These are phyloP conservation scores for Chondrosia reniformis DNA, from an alignment of 37 sponge, comb jelly and placozoan species.

Conservation along the genomic window DNA sequence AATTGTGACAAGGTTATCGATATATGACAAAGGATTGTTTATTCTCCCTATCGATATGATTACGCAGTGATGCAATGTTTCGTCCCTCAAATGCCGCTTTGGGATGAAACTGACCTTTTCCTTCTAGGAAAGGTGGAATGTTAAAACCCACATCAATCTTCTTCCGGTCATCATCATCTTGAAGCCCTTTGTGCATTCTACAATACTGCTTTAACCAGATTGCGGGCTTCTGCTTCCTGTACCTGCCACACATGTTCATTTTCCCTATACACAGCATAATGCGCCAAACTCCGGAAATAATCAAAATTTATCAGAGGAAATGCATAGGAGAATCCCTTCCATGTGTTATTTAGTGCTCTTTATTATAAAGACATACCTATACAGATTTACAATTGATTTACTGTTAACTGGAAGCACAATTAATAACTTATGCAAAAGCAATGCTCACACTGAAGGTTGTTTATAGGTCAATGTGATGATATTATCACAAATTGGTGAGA, in stretches of 20 bases:
- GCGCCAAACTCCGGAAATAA: neutral
- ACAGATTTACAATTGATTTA: too few relatives aligned
- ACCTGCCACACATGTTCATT: neutral
- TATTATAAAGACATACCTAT: too few relatives aligned
- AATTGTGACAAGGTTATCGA: neutral
- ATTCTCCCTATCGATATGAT: neutral
- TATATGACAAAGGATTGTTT: conserved; percentile 12
- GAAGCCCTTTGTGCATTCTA: neutral
- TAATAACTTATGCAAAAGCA: too few relatives aligned
- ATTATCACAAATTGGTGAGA: too few relatives aligned
- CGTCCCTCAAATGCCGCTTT: neutral
- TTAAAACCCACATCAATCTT: neutral
- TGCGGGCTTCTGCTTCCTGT: neutral
- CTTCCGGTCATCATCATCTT: neutral
- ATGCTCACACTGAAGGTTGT: too few relatives aligned
- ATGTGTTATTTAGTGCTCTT: too few relatives aligned
- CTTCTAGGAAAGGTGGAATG: conserved; percentile 7
- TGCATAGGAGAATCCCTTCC: too few relatives aligned
- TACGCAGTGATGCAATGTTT: neutral
- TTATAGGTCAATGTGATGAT: too few relatives aligned
- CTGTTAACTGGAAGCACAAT: too few relatives aligned
- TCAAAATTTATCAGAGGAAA: neutral
- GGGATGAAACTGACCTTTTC: neutral
- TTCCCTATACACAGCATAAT: neutral
- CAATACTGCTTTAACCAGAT: neutral